Evolutionary conservation across 2,113 vertebrate species (phyloP), one percentile per base, ranked within the genome.

Genomic region (Typhlomys cinereus): DNA sequence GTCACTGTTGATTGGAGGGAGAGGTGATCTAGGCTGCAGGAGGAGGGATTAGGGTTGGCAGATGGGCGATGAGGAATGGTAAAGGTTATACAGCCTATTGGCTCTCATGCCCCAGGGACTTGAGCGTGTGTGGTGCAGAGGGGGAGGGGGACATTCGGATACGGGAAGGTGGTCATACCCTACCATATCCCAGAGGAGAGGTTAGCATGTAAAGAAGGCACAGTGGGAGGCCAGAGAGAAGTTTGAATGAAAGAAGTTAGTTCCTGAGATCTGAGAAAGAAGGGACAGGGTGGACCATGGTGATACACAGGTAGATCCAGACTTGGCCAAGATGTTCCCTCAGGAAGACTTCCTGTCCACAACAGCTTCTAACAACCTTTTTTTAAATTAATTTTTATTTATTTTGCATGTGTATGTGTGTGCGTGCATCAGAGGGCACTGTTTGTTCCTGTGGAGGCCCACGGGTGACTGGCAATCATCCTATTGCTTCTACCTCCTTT

Each of bases 1-100:
- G 29, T 92, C 25, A 44, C 36, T 14, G 70, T 75, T 90, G 86
- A 95, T 96, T 95, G 95, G 91, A 87, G 46, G 61, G n/a, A 25
- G 57, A 74, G 74, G 50, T 10, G 92, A 83, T 84, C 94, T 31
- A 9, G 67, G 76, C 74, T 80, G 20, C 54, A n/a, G 31, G 48
- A 87, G 92, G 93, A 0, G 34, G 80, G 94, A 74, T 59, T 34
- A 29, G 66, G 50, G 27, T 34, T 52, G n/a, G 31, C 21, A 18
- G 29, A 1, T 69, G 10, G 18, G 18, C 52, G 61, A 17, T 10
- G 44, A n/a, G 15, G 31, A 14, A 10, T 39, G 15, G 71, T 36
- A 23, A 44, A 20, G 50, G 15, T n/a, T n/a, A 1, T 7, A 29
- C 54, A 1, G 54, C n/a, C 44, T 4, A 7, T 44, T 61, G 70